Percentiles rank a stretch among this genome's conserved stretches.
Evolutionary conservation across 2,113 vertebrate genomes (phyloP).

Genomic region (Cyprinodon tularosa): DNA sequence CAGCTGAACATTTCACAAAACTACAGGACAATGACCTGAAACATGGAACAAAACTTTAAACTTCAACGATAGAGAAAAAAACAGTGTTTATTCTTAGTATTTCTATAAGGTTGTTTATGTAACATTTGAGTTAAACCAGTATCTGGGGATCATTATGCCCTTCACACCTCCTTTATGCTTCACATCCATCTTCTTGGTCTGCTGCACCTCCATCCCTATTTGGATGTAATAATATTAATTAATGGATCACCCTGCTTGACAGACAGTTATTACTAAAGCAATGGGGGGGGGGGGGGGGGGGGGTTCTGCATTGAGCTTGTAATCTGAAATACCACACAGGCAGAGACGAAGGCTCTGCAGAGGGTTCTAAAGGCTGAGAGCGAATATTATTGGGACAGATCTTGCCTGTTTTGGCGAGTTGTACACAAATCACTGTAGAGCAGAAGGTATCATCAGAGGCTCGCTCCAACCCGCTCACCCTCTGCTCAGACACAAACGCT

Average conservation of each 20-base stretch:
- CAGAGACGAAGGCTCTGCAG: neutral
- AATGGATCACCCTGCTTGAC: conserved; percentile 51
- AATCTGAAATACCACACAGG: neutral
- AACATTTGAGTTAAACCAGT: conserved; percentile 69
- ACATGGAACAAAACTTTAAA: too few species aligned
- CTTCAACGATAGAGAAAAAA: neutral
- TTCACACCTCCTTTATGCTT: conserved; percentile 58
- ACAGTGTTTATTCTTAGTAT: neutral
- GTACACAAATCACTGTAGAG: neutral
- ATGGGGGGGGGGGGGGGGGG: neutral
- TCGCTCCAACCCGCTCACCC: neutral
- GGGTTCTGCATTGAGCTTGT: too few species aligned
- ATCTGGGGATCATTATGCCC: conserved; percentile 59
- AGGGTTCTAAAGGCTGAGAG: neutral
- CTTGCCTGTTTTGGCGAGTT: neutral
- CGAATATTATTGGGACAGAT: neutral
- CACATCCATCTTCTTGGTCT: conserved; percentile 50
- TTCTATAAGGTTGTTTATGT: conserved; percentile 63
- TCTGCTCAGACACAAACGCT: conserved; percentile 4
- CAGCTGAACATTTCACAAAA: too few species aligned
- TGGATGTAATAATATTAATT: conserved; percentile 61
- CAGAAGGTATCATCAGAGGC: neutral
- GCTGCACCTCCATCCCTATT: conserved; percentile 63
- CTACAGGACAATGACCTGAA: too few species aligned
- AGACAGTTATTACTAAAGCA: conserved; percentile 38